A percentile compares a stretch with the other conserved stretches of the same genome.
phyloP scores from a whole-genome alignment of 2,113 vertebrate genomes.

The Cygnus buccinator region DNA sequence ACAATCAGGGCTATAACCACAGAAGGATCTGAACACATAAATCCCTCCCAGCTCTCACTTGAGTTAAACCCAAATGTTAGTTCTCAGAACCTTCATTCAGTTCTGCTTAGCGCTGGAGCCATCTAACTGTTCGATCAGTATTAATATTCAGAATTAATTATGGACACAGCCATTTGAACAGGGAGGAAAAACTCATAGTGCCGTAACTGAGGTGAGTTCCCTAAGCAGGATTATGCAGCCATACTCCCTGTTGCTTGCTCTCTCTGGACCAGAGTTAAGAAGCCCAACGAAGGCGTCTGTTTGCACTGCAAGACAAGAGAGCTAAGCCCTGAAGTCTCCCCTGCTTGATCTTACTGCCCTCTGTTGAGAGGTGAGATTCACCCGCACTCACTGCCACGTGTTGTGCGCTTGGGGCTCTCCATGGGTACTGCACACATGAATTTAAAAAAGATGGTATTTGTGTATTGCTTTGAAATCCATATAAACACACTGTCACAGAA shows the following conservation, averaged over 20 bases:
- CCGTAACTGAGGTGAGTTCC: neutral
- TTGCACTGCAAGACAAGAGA: neutral
- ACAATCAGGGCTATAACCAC: too few species aligned
- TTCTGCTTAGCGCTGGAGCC: neutral
- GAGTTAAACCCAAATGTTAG: neutral
- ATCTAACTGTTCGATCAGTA: neutral
- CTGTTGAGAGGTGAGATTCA: neutral
- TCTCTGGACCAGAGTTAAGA: neutral
- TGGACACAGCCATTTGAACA: neutral
- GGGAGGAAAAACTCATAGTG: neutral
- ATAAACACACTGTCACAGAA: neutral
- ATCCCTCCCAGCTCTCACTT: neutral
- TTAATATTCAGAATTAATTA: neutral
- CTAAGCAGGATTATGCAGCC: neutral
- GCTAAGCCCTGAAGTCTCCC: neutral
- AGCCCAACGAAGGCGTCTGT: neutral
- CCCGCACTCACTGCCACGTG: accelerated
- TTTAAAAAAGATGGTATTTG: neutral
- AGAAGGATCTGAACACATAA: neutral
- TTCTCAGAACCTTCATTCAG: neutral
- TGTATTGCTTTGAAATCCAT: neutral
- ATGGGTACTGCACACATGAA: too few species aligned
- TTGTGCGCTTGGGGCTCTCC: neutral
- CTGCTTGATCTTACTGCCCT: too few species aligned
- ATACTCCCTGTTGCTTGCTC: neutral